These are phyloP conservation scores for Chrysogorgia sp. DNA, from an alignment of 92 coral and sea anemone genomes.

Conservation along the genomic window DNA sequence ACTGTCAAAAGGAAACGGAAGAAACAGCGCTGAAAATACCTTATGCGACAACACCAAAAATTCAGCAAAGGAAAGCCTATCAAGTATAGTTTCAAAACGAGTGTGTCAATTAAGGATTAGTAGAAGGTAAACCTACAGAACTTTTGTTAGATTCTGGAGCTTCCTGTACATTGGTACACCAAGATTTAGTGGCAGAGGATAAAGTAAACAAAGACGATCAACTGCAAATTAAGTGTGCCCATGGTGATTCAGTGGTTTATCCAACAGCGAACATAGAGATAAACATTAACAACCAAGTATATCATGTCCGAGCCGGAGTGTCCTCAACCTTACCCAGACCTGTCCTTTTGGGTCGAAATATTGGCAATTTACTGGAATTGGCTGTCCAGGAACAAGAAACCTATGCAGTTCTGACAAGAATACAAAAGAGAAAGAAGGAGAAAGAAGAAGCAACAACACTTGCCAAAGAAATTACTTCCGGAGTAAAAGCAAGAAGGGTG, in stretches of 20 bases:
- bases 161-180: conserved; percentile 49
- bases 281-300: conserved; percentile 26
- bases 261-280: conserved; percentile 54
- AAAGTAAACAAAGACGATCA: conserved; percentile 23
- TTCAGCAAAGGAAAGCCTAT: no score
- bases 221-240: conserved; percentile 41
- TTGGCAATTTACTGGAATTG: conserved; percentile 9
- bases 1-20: background rate
- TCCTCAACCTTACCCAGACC: conserved; percentile 45
- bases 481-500: background rate
- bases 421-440: background rate
- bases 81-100: no score
- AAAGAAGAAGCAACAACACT: conserved; percentile 2
- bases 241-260: conserved; percentile 43
- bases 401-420: background rate
- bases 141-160: background rate
- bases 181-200: conserved; percentile 33
- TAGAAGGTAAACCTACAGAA: background rate
- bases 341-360: conserved; percentile 41
- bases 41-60: background rate
- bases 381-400: background rate
- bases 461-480: background rate
- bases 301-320: conserved; percentile 44
- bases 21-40: background rate
- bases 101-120: background rate